Evolutionary conservation across 2,888 invertebrate genomes (phyloP), one percentile per base, ranked within the genome.

Genomic region (Fragum sueziense): DNA sequence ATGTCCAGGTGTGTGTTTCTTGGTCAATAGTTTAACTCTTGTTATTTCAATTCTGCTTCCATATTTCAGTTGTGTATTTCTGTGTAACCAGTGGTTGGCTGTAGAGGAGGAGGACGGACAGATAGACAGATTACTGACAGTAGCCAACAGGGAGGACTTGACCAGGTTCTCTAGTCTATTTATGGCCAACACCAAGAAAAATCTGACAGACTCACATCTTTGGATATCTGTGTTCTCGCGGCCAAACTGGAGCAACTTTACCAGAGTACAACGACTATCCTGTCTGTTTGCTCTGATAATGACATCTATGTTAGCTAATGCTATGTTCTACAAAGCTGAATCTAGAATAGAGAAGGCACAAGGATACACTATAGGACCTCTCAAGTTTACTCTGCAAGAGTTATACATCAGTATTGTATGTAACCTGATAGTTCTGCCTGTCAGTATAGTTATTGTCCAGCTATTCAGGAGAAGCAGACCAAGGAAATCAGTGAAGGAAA

Each of bases 41-140:
- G n/a, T n/a, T n/a, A n/a, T n/a, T n/a, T n/a, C n/a, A n/a, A n/a
- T n/a, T n/a, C n/a, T n/a, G 22, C 7, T 41, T 65, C 2, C n/a
- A 14, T 71, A 52, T 74, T 83, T 47, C 72, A 89, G 89, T 47
- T 88, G 75, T 72, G 85, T 86, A 57, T 93, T 93, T 77, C 67
- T 85, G 33, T 82, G 80, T 61, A 85, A 86, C 17, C 67, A 83
- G n/a, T 88, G 88, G 88, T 70, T 88, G 25, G 85, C 85, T 0
- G 65, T 88, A 4, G 88, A 88, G 52, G 76, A 87, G 57, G 86
- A 86, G n/a, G 79, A 88, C 47, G 82, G 85, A 4, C 31, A 74
- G 20, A 75, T 85, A 4, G 86, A 88, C n/a, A 79, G 86, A 51
- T 76, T 87, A 1, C 41, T 88, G 0, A 85, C 86, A 2, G 85